Conservation (phyloP, 2,888 invertebrate genomes). For the Neocrepidodera transversa region DNA sequence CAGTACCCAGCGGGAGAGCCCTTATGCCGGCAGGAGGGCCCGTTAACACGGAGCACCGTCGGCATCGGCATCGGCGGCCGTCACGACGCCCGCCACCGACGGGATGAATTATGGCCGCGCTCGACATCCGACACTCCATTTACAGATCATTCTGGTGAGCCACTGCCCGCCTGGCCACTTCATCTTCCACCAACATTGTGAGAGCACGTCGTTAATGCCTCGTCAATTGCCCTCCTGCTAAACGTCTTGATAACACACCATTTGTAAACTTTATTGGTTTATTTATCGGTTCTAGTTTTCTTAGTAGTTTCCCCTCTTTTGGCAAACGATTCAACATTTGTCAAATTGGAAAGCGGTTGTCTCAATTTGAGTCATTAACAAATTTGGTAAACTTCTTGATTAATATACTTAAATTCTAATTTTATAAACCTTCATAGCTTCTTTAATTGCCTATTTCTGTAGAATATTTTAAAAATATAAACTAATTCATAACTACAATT, state of each 20-base stretch:
- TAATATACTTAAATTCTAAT: no score
- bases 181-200: conserved; percentile 58
- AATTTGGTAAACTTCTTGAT: no score
- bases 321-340: conserved; percentile 13
- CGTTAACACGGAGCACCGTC: conserved; percentile 49
- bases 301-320: conserved; percentile 6
- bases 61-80: conserved; percentile 29
- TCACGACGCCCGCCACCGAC: conserved; percentile 32
- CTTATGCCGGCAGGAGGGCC: conserved; percentile 53
- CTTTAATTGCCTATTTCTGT: no score
- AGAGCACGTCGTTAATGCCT: conserved; percentile 56
- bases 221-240: conserved; percentile 54
- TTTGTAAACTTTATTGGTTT: conserved; percentile 56
- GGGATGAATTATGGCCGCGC: conserved; percentile 63
- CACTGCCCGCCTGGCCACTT: conserved; percentile 63
- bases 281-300: conserved; percentile 49
- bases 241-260: conserved; percentile 53
- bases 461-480: no score
- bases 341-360: conserved; percentile 15
- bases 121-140: conserved; percentile 65
- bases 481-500: no score
- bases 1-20: conserved; percentile 54
- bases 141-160: conserved; percentile 67
- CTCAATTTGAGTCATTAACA: no score
- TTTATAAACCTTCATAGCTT: no score